Conservation (phyloP, 2,113 vertebrate genomes). For the Damaliscus lunatus region DNA sequence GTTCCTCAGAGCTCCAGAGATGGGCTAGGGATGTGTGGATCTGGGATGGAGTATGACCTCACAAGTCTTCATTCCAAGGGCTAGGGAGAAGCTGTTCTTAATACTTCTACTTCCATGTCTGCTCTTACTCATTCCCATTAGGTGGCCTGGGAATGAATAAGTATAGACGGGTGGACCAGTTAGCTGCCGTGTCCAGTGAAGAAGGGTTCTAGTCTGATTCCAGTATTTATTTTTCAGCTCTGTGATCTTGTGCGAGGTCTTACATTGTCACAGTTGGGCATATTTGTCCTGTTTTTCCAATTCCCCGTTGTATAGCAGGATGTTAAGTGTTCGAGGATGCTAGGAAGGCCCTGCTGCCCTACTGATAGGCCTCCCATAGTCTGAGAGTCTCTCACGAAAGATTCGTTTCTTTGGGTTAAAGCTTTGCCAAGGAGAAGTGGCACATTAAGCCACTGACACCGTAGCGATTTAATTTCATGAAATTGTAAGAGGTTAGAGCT, state of each 20-base stretch:
- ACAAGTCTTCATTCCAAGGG: neutral
- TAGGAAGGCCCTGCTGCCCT: neutral
- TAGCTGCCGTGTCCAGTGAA: neutral
- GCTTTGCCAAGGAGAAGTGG: slow-evolving; percentile 28
- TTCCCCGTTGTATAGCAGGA: no score
- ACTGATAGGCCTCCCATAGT: neutral
- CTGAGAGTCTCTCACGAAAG: slow-evolving; percentile 5
- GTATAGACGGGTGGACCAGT: neutral
- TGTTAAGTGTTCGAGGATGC: neutral
- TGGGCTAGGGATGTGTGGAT: neutral
- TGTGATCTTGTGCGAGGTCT: neutral
- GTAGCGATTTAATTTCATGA: neutral
- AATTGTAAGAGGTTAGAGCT: neutral
- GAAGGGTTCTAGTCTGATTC: neutral
- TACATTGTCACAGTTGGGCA: neutral
- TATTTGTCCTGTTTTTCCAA: neutral
- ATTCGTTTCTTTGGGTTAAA: slow-evolving; percentile 42
- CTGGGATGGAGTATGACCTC: neutral
- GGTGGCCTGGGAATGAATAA: neutral
- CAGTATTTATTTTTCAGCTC: neutral
- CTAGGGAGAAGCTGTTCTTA: neutral
- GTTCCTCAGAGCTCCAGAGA: neutral
- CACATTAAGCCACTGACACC: neutral
- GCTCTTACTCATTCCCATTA: neutral
- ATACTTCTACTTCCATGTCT: neutral